These are phyloP conservation scores for Drosophila phalerata DNA, from an alignment of 2,888 invertebrate species.

Conservation along the genomic window DNA sequence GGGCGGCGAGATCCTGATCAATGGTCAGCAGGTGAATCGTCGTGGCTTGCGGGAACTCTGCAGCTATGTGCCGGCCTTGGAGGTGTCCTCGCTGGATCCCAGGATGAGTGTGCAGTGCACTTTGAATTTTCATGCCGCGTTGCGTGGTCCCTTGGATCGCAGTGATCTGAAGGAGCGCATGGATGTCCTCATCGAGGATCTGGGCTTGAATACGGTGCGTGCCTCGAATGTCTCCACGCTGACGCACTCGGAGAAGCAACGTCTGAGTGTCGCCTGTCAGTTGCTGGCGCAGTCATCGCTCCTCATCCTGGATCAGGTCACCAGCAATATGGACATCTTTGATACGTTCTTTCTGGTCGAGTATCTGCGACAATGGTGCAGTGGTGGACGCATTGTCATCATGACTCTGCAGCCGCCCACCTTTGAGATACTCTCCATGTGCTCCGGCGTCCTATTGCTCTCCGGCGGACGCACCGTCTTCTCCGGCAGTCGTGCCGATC, in stretches of 20 bases:
- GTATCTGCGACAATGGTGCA: constrained; percentile 94
- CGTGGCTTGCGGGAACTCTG: constrained; percentile 91
- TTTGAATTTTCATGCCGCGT: constrained; percentile 92
- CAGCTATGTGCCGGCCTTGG: constrained; percentile 85
- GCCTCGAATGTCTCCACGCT: constrained; percentile 94
- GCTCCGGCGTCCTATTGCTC: constrained; percentile 89
- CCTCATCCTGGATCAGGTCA: constrained; percentile 94
- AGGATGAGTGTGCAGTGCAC: constrained; percentile 96
- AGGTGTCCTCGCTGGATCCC: constrained; percentile 86
- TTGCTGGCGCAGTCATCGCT: constrained; percentile 94
- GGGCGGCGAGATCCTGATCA: constrained; percentile 93
- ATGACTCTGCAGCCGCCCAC: constrained; percentile 97
- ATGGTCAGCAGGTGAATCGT: constrained; percentile 93
- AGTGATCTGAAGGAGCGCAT: constrained; percentile 91
- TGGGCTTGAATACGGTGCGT: constrained; percentile 95
- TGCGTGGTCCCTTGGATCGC: constrained; percentile 86
- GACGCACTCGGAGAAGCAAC: constrained; percentile 94
- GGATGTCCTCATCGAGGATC: constrained; percentile 94
- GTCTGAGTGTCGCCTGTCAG: constrained; percentile 96
- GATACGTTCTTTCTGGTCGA: constrained; percentile 98
- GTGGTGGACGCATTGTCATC: constrained; percentile 92
- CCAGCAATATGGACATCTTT: constrained; percentile 91
- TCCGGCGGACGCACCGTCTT: constrained; percentile 97
- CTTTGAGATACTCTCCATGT: constrained; percentile 97
- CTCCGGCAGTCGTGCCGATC: constrained; percentile 94